Percentiles rank a stretch among this genome's conserved stretches.
Conservation (phyloP, 2,888 invertebrate species). For the Lepidochitona cinerea region DNA sequence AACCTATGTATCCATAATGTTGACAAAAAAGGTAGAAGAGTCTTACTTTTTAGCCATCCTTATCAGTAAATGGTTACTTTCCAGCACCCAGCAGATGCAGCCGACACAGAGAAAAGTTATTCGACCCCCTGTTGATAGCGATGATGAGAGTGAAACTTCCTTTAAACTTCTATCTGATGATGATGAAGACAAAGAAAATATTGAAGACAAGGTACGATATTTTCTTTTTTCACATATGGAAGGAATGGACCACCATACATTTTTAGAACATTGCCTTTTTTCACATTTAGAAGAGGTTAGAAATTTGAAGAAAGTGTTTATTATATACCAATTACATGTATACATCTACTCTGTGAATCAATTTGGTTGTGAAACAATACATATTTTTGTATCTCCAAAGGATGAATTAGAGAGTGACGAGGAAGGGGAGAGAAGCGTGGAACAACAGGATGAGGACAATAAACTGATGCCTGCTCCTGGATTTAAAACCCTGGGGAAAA, state of each 20-base stretch:
- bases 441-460: slow-evolving; percentile 26
- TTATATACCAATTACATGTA: too few species aligned
- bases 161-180: slow-evolving; percentile 35
- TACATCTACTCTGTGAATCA: too few species aligned
- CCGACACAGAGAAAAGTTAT: background rate
- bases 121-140: background rate
- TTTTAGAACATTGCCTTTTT: too few species aligned
- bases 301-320: too few species aligned
- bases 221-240: too few species aligned
- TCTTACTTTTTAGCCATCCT: too few species aligned
- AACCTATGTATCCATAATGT: too few species aligned
- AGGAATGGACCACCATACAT: too few species aligned
- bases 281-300: too few species aligned
- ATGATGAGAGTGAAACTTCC: background rate
- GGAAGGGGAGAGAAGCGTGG: slow-evolving; percentile 29
- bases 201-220: background rate
- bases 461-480: background rate
- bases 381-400: slow-evolving; percentile 39
- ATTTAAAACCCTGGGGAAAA: background rate
- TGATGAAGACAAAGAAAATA: slow-evolving; percentile 48
- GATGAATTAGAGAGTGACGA: slow-evolving; percentile 57
- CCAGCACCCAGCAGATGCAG: background rate
- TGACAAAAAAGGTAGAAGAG: too few species aligned
- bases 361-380: too few species aligned
- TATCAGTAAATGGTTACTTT: too few species aligned